Evolutionary conservation across 1,140 invertebrate genomes (phyloP).

Genomic region (Leptestheria dahalacensis): DNA sequence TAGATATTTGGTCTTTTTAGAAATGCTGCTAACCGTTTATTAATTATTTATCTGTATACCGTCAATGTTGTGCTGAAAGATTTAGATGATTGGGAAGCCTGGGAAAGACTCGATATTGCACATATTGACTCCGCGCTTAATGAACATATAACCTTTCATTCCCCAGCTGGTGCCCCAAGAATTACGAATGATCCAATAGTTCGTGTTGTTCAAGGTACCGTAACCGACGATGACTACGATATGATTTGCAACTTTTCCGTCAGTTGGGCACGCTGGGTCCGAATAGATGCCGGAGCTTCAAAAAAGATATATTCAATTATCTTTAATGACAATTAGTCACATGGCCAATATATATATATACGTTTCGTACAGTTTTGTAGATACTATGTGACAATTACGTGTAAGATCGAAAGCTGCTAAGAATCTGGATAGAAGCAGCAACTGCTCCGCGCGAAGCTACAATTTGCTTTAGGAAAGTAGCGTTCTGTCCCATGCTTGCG

Average conservation of each 20-base stretch:
- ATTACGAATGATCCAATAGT: conserved; percentile 45
- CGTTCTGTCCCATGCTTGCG: background rate
- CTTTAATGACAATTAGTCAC: no score
- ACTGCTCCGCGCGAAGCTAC: background rate
- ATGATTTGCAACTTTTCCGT: conserved; percentile 3
- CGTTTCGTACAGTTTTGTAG: background rate
- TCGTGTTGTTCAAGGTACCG: conserved; percentile 17
- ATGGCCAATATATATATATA: no score
- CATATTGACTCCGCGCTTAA: conserved; percentile 29
- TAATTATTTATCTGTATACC: no score
- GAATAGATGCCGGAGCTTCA: conserved; percentile 22
- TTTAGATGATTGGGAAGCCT: conserved; percentile 16
- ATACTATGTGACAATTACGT: background rate
- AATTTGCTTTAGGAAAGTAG: background rate
- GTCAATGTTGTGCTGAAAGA: no score
- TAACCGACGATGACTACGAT: conserved; percentile 13
- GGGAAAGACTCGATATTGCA: conserved; percentile 28
- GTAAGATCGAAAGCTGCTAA: background rate
- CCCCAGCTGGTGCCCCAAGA: conserved; percentile 33
- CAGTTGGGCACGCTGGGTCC: conserved; percentile 19
- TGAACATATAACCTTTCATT: conserved; percentile 29
- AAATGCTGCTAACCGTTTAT: no score
- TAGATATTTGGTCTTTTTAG: no score
- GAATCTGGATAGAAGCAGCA: background rate
- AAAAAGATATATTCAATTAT: conserved; percentile 22